Evolutionary conservation across 2,113 vertebrate genomes (phyloP).

Genomic region (Microcebus ravelobensis): DNA sequence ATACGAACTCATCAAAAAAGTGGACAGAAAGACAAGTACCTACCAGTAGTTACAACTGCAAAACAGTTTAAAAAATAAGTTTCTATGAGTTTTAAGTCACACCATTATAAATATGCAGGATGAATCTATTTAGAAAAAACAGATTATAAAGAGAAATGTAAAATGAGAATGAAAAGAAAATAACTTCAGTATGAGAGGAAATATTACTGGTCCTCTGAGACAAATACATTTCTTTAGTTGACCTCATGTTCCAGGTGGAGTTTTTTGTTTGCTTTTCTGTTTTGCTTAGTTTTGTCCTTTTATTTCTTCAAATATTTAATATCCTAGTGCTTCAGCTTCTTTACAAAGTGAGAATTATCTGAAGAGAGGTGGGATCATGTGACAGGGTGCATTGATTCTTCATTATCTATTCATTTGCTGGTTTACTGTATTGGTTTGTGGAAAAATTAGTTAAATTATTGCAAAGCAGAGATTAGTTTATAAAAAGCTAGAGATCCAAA

Average conservation of each 20-base stretch:
- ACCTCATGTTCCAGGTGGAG: neutral
- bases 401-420: conserved; percentile 36
- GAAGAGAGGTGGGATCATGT: neutral
- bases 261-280: neutral
- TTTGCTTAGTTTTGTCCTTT: neutral
- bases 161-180: conserved; percentile 22
- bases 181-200: neutral
- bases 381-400: neutral
- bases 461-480: conserved; percentile 41
- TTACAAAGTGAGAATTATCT: conserved; percentile 42
- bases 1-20: conserved; percentile 12
- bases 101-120: neutral
- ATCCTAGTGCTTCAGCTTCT: neutral
- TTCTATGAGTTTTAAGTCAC: neutral
- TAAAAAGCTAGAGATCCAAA: conserved; percentile 45
- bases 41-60: neutral
- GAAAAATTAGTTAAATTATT: conserved; percentile 40
- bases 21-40: neutral
- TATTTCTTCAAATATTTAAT: conserved; percentile 21
- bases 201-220: neutral
- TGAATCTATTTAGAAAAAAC: neutral
- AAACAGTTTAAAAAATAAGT: neutral
- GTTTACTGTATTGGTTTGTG: neutral
- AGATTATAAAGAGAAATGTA: conserved; percentile 21
- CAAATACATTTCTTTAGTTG: conserved; percentile 7